phyloP scores from a whole-genome alignment of 2,888 invertebrate genomes.

The Caenorhabditis panamensis region DNA sequence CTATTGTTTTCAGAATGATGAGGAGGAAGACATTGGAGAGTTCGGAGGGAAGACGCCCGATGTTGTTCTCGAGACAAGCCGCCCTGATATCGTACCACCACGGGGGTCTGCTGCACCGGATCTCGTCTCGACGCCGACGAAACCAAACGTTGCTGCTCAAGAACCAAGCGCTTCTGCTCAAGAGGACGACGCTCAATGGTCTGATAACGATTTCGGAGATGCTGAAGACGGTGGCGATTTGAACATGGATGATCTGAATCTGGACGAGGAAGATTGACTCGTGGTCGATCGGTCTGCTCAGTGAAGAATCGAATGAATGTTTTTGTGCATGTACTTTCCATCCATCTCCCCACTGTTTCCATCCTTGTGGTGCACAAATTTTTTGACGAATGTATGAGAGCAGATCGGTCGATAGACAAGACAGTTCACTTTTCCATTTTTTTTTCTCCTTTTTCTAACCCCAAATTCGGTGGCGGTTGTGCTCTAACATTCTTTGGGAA shows the following conservation, averaged over 20 bases:
- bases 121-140: constrained; percentile 46
- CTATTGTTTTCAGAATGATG: constrained; percentile 22
- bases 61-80: constrained; percentile 54
- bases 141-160: constrained; percentile 9
- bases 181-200: constrained; percentile 66
- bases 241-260: constrained; percentile 76
- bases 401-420: constrained; percentile 34
- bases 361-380: constrained; percentile 19
- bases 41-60: constrained; percentile 48
- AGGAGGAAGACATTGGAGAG: constrained; percentile 17
- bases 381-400: constrained; percentile 39
- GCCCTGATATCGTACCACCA: constrained; percentile 62
- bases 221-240: constrained; percentile 71
- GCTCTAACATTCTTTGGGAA: constrained; percentile 50
- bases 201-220: constrained; percentile 76
- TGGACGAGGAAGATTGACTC: constrained; percentile 79
- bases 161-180: too few species aligned
- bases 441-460: constrained; percentile 20
- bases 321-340: constrained; percentile 34
- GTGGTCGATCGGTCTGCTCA: constrained; percentile 70
- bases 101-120: constrained; percentile 58
- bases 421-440: neutral
- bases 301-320: constrained; percentile 18
- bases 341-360: neutral
- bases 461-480: constrained; percentile 35